These are phyloP conservation scores for Rhizoglyphus robini DNA, from an alignment of 1,140 invertebrate genomes.

Conservation along the genomic window DNA sequence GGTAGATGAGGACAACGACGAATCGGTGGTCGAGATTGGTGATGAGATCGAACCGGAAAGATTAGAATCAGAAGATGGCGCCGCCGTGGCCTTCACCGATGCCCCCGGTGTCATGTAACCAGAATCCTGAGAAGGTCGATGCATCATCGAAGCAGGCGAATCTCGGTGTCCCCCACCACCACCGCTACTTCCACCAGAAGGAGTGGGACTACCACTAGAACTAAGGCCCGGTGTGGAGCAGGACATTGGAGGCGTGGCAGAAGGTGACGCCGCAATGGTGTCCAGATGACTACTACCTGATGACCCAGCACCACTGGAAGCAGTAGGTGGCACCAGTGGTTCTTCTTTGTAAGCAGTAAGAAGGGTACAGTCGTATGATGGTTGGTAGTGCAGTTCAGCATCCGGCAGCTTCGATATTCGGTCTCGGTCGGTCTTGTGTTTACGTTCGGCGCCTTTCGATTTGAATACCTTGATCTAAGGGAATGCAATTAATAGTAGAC, in stretches of 20 bases:
- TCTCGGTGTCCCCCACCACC: neutral
- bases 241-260: neutral
- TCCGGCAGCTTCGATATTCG: conserved; percentile 73
- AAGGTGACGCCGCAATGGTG: neutral
- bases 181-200: too few relatives aligned
- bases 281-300: neutral
- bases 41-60: conserved; percentile 15
- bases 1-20: neutral
- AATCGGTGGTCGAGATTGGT: neutral
- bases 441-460: conserved; percentile 88
- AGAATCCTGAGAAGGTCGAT: neutral
- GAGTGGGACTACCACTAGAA: neutral
- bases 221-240: neutral
- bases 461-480: conserved; percentile 43
- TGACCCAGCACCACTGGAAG: neutral
- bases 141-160: neutral
- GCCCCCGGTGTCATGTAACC: neutral
- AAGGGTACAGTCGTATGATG: conserved; percentile 85
- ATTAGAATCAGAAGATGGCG: neutral
- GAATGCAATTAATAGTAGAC: conserved; percentile 2
- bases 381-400: conserved; percentile 65
- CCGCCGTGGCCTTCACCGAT: neutral
- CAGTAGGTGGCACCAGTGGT: neutral
- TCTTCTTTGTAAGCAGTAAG: conserved; percentile 44
- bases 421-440: conserved; percentile 92